Evolutionary conservation across 2,888 invertebrate genomes (phyloP).

Genomic region (Matsumyia berberina): DNA sequence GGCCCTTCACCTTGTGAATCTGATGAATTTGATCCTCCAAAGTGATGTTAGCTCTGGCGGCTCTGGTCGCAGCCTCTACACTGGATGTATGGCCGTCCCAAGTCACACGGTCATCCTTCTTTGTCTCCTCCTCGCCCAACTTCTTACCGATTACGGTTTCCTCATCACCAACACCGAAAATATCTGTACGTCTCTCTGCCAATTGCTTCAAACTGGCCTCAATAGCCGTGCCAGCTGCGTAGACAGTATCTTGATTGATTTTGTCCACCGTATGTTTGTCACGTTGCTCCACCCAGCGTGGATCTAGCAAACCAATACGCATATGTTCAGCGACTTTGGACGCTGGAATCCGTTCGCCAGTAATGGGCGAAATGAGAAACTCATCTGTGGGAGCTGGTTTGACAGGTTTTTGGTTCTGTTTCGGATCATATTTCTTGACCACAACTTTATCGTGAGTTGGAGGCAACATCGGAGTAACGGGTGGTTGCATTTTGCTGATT

Average conservation of each 20-base stretch:
- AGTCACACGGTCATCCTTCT: conserved; percentile 95
- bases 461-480: conserved; percentile 89
- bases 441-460: conserved; percentile 96
- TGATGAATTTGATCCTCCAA: conserved; percentile 98
- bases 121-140: conserved; percentile 94
- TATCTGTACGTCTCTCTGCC: conserved; percentile 99
- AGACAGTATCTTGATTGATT: conserved; percentile 92
- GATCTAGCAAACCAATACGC: conserved; percentile 97
- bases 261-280: conserved; percentile 97
- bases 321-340: conserved; percentile 99
- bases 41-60: conserved; percentile 97
- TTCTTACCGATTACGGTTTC: conserved; percentile 99
- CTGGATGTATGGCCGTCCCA: conserved; percentile 99
- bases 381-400: conserved; percentile 91
- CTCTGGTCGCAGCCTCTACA: conserved; percentile 97
- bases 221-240: conserved; percentile 91
- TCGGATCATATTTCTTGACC: conserved; percentile 99
- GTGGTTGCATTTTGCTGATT: conserved; percentile 82
- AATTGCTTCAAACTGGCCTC: conserved; percentile 97
- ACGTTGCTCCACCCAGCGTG: conserved; percentile 98
- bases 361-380: conserved; percentile 98
- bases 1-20: conserved; percentile 97
- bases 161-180: conserved; percentile 99
- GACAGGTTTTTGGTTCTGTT: conserved; percentile 88
- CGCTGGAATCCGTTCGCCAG: conserved; percentile 98